Conservation (phyloP, 2,113 vertebrate genomes). For the Stictonetta naevosa region DNA sequence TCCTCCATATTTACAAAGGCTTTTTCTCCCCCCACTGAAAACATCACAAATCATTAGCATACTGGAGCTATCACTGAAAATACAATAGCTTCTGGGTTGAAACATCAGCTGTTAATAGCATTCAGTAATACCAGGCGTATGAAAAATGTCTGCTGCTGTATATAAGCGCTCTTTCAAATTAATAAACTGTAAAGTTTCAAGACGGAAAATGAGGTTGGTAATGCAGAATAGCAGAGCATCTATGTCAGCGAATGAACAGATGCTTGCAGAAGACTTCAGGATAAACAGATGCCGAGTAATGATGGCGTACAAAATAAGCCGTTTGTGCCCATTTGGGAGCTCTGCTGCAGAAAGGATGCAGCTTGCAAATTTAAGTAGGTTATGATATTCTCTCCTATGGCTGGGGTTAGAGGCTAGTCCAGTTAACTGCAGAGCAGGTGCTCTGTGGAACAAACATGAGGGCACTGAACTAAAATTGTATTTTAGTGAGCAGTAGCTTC, state of each 20-base stretch:
- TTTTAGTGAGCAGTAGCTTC: not conserved
- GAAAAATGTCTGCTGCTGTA: not conserved
- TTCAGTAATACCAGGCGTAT: not conserved
- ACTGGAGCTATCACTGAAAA: not conserved
- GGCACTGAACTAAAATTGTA: not conserved
- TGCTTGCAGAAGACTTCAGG: not conserved
- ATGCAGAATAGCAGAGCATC: not conserved
- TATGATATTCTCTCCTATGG: constrained; percentile 26
- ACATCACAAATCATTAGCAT: not conserved
- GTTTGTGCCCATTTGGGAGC: constrained; percentile 26
- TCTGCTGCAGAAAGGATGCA: constrained; percentile 15
- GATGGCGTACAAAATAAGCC: not conserved
- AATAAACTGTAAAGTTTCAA: not conserved
- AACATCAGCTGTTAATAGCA: not conserved
- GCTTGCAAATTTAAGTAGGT: constrained; percentile 18
- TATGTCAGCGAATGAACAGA: constrained; percentile 16
- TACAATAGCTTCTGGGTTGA: not conserved
- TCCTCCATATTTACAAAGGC: not conserved
- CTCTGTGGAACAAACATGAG: not conserved
- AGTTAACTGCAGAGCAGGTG: not conserved
- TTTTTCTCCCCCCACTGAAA: not conserved
- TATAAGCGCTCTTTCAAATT: not conserved
- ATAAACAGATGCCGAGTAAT: constrained; percentile 14
- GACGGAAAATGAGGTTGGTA: not conserved
- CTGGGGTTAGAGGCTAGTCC: constrained; percentile 17